Evolutionary conservation across 2,888 invertebrate species (phyloP).

Genomic region (Disparrhopalites patrizii): DNA sequence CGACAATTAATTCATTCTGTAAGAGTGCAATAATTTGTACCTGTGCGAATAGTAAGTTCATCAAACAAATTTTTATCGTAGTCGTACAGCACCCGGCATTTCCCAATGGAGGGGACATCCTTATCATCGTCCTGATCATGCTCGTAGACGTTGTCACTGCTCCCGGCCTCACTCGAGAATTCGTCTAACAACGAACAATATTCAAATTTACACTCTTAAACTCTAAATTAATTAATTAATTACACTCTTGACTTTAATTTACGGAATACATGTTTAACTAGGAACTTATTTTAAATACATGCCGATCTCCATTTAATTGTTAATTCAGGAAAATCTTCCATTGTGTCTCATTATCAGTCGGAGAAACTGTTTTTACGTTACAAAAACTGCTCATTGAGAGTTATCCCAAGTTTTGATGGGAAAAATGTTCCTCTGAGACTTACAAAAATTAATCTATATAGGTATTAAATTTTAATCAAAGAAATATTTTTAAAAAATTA

Average conservation of each 20-base stretch:
- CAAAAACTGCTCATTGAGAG: too few relatives aligned
- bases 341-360: too few relatives aligned
- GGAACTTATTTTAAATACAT: too few relatives aligned
- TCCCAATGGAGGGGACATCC: conserved; percentile 59
- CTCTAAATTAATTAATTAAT: background rate
- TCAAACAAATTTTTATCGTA: conserved; percentile 83
- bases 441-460: too few relatives aligned
- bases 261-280: too few relatives aligned
- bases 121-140: conserved; percentile 40
- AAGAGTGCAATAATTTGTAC: conserved; percentile 50
- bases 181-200: conserved; percentile 60
- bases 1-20: background rate
- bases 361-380: too few relatives aligned
- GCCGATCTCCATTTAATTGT: too few relatives aligned
- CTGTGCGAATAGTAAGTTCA: conserved; percentile 71
- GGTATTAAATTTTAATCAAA: too few relatives aligned
- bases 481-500: conserved; percentile 24
- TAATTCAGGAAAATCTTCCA: too few relatives aligned
- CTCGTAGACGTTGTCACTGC: conserved; percentile 48
- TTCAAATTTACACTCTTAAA: background rate
- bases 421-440: too few relatives aligned
- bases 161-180: conserved; percentile 70
- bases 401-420: too few relatives aligned
- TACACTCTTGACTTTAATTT: too few relatives aligned
- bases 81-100: conserved; percentile 80